phyloP scores from a whole-genome alignment of 1,140 invertebrate species.

The Eueides isabella region DNA sequence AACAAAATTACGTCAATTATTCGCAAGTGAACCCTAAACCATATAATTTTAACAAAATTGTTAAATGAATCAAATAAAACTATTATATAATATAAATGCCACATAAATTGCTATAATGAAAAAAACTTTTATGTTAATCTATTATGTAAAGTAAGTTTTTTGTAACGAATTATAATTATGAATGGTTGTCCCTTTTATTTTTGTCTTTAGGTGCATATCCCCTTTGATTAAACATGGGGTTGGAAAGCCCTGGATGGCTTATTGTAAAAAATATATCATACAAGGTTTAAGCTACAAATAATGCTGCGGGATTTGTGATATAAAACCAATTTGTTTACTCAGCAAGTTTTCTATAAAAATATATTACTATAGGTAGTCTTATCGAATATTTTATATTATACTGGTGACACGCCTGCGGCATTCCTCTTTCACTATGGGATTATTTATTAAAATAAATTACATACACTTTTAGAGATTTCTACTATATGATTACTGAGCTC shows the following conservation, averaged over 20 bases:
- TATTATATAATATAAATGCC: no score
- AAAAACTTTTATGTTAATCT: neutral
- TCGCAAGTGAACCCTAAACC: no score
- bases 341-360: neutral
- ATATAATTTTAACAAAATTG: no score
- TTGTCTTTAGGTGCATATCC: neutral
- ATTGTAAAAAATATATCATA: conserved; percentile 14
- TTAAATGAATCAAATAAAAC: no score
- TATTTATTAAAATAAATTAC: no score
- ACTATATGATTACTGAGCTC: no score
- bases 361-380: neutral
- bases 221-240: conserved; percentile 10
- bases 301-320: neutral
- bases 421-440: no score
- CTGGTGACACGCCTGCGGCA: no score
- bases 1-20: no score
- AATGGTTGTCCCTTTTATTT: neutral
- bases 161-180: conserved; percentile 4
- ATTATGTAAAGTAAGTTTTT: neutral
- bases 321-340: conserved; percentile 6
- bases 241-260: conserved; percentile 4
- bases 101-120: neutral
- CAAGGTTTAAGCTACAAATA: conserved; percentile 6
- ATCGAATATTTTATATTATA: neutral
- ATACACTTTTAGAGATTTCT: no score